Percentiles rank a stretch among this genome's conserved stretches.
Conservation (phyloP, 2,797 vertebrate genomes). For the Chelidonichthys spinosus region DNA sequence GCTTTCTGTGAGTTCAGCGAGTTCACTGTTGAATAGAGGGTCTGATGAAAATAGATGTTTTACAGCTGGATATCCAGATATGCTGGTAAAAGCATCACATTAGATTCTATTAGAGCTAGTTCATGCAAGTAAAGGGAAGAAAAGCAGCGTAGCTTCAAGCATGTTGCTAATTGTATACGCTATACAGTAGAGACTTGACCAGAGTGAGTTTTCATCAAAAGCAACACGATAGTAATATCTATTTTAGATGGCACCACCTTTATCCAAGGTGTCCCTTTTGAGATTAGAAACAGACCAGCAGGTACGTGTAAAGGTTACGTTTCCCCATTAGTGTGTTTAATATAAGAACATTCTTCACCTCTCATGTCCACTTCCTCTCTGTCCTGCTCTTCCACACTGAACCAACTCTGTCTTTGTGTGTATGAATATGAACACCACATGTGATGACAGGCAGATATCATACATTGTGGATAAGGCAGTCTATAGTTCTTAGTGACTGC, state of each 20-base stretch:
- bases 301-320: neutral
- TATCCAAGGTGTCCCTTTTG: neutral
- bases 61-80: neutral
- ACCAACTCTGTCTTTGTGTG: too few species aligned
- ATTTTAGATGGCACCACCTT: neutral
- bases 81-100: neutral
- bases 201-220: neutral
- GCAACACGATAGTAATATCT: neutral
- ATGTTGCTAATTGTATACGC: neutral
- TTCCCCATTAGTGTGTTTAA: neutral
- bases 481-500: too few species aligned
- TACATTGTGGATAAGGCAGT: too few species aligned
- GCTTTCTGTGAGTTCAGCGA: constrained; percentile 10
- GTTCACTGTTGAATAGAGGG: neutral
- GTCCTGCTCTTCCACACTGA: too few species aligned
- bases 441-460: too few species aligned
- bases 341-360: too few species aligned
- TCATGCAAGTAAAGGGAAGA: neutral
- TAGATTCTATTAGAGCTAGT: neutral
- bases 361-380: too few species aligned
- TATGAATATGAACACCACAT: too few species aligned
- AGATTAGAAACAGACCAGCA: neutral
- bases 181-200: neutral
- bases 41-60: neutral
- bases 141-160: neutral